These are phyloP conservation scores for Limnodromus scolopaceus DNA, from an alignment of 2,797 vertebrate genomes.

Conservation along the genomic window DNA sequence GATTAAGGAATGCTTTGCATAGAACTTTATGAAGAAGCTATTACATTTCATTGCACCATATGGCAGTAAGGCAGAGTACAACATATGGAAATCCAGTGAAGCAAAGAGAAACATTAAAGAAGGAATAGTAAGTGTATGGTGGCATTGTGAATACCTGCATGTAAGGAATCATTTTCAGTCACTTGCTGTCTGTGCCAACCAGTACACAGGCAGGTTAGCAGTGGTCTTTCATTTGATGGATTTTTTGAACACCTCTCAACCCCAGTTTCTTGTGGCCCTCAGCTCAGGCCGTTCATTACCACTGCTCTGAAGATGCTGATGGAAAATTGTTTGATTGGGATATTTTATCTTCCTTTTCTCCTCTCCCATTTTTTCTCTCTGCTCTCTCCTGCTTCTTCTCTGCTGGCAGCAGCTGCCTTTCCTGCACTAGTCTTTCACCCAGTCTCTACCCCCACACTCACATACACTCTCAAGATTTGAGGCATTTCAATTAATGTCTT, in stretches of 20 bases:
- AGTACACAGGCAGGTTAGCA: not conserved
- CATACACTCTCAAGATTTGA: not conserved
- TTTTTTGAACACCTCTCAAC: not conserved
- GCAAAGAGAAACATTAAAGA: constrained; percentile 54
- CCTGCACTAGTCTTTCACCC: not conserved
- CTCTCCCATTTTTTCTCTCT: not conserved
- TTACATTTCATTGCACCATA: constrained; percentile 47
- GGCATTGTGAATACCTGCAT: constrained; percentile 33
- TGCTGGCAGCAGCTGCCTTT: not conserved
- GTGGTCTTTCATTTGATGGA: not conserved
- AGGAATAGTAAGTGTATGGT: constrained; percentile 14
- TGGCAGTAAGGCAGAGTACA: constrained; percentile 44
- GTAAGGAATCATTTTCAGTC: not conserved
- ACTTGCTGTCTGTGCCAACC: not conserved
- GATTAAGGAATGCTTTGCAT: constrained; percentile 17
- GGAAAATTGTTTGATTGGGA: not conserved
- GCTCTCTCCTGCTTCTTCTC: not conserved
- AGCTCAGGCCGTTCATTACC: not conserved
- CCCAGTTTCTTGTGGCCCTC: not conserved
- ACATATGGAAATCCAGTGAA: constrained; percentile 65
- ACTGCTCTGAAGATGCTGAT: not conserved
- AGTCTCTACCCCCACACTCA: not conserved
- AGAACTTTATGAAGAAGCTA: not conserved
- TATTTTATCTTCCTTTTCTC: not conserved
- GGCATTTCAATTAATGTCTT: not conserved